phyloP scores from a whole-genome alignment of 2,113 vertebrate species.

The Ailuropoda melanoleuca region DNA sequence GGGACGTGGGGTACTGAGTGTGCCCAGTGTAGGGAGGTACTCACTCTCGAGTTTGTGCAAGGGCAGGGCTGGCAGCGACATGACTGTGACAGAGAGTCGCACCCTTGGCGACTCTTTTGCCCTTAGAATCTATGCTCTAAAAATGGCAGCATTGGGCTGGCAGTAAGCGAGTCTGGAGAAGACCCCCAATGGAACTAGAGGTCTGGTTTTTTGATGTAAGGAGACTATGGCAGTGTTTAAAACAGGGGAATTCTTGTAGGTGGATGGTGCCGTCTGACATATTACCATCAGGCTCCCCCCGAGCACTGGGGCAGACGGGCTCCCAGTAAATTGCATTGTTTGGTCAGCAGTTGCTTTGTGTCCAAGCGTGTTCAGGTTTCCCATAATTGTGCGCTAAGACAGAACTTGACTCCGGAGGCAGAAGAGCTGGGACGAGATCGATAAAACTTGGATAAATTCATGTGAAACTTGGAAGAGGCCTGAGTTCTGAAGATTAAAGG shows the following conservation, averaged over 20 bases:
- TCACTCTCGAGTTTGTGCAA: not conserved
- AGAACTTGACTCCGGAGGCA: not conserved
- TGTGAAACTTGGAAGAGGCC: not conserved
- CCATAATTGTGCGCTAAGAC: not conserved
- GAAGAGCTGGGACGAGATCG: not conserved
- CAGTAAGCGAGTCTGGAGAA: not conserved
- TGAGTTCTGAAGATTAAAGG: not conserved
- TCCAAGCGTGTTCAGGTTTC: not conserved
- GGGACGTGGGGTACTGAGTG: not conserved
- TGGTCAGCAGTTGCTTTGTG: not conserved
- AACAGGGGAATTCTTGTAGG: not conserved
- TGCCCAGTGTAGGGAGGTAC: not conserved
- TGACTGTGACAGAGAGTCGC: not conserved
- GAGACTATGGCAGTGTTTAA: not conserved
- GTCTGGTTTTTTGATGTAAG: not conserved
- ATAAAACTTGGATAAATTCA: not conserved
- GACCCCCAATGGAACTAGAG: not conserved
- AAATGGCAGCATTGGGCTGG: not conserved
- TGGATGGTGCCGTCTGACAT: not conserved
- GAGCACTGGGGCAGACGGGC: not conserved
- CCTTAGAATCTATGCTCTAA: not conserved
- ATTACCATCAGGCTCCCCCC: not conserved
- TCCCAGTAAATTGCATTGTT: not conserved
- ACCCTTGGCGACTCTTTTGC: not conserved
- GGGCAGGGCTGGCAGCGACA: not conserved